Conservation (phyloP, 2,888 invertebrate species). For the Drosophila suboccidentalis region DNA sequence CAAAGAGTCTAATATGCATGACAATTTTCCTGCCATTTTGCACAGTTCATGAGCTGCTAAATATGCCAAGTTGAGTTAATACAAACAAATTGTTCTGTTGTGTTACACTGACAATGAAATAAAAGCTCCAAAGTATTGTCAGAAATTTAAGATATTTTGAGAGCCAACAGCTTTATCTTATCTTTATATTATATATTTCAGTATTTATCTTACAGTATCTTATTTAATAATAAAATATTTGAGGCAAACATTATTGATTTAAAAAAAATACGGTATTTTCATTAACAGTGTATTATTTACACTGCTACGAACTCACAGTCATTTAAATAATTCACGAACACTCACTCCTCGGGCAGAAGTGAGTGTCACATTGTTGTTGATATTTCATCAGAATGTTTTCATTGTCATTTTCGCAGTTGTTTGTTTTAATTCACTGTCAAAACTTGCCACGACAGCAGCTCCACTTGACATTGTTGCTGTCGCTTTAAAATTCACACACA, state of each 20-base stretch:
- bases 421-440: conserved; percentile 66
- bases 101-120: neutral
- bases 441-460: conserved; percentile 40
- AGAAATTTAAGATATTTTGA: too few species aligned
- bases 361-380: conserved; percentile 41
- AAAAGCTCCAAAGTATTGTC: too few species aligned
- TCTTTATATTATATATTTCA: too few species aligned
- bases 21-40: neutral
- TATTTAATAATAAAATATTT: too few species aligned
- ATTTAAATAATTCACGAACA: conserved; percentile 3
- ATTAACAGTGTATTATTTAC: conserved; percentile 8
- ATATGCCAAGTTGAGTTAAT: neutral
- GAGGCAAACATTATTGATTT: neutral
- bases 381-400: conserved; percentile 51
- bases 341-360: neutral
- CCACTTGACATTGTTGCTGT: conserved; percentile 46
- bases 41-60: neutral
- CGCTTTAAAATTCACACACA: conserved; percentile 9
- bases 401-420: conserved; percentile 46
- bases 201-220: too few species aligned
- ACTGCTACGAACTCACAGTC: conserved; percentile 7
- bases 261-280: neutral
- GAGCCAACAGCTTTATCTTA: too few species aligned
- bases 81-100: neutral
- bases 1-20: neutral